Evolutionary conservation across 2,113 vertebrate species (phyloP).

Genomic region (Archocentrus centrarchus): DNA sequence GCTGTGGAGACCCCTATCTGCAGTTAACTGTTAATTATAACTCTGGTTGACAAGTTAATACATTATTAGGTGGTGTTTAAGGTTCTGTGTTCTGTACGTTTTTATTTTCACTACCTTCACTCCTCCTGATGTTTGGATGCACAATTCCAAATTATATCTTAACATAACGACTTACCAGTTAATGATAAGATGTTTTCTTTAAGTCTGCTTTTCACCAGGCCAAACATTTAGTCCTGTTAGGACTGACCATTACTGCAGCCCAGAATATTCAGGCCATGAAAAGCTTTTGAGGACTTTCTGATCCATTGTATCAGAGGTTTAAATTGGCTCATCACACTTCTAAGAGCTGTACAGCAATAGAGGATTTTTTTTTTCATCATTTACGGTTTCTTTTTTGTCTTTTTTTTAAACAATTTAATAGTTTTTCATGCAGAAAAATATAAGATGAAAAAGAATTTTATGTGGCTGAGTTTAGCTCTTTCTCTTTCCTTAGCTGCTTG

Average conservation of each 20-base stretch:
- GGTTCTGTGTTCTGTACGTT: background rate
- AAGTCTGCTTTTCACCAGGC: background rate
- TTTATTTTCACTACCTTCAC: background rate
- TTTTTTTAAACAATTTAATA: no score
- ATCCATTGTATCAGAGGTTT: constrained; percentile 2
- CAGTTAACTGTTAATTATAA: constrained; percentile 8
- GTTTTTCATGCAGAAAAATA: background rate
- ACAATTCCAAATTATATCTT: background rate
- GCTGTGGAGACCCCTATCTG: background rate
- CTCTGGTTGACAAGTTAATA: background rate
- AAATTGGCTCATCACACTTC: background rate
- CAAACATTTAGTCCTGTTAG: background rate
- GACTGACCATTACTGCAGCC: background rate
- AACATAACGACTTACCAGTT: background rate
- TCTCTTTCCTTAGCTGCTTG: background rate
- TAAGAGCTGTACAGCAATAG: background rate
- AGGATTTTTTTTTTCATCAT: background rate
- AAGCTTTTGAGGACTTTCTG: background rate
- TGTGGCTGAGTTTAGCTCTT: background rate
- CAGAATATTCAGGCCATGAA: background rate
- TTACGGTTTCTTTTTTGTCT: background rate
- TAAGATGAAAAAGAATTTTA: background rate
- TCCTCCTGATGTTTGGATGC: background rate
- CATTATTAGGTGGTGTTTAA: background rate
- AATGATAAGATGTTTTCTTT: background rate